Conservation (phyloP, 2,797 vertebrate species). For the Nannoperca obscura region DNA sequence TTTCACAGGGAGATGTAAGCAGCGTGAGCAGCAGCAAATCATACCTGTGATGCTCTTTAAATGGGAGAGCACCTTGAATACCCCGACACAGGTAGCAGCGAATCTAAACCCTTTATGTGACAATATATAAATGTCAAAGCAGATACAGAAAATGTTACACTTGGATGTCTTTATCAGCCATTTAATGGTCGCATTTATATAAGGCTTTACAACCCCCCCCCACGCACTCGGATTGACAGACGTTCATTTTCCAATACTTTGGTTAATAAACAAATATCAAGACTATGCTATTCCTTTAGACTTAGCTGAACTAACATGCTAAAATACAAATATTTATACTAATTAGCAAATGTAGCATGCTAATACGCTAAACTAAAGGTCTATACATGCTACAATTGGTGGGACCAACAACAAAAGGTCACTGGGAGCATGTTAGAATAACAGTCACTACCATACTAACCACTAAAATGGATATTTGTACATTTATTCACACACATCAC, state of each 20-base stretch:
- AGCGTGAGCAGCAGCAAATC: conserved; percentile 39
- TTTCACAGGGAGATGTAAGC: conserved; percentile 33
- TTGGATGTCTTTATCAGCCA: background rate
- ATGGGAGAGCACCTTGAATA: conserved; percentile 28
- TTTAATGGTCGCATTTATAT: background rate
- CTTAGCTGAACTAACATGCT: background rate
- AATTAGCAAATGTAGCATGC: background rate
- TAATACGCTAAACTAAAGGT: background rate
- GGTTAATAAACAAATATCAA: background rate
- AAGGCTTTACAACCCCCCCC: background rate
- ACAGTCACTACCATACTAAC: background rate
- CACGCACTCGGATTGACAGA: background rate
- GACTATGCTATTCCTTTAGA: background rate
- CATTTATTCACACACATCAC: background rate
- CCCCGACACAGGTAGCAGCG: conserved; percentile 38
- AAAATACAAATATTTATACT: no score
- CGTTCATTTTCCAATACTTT: background rate
- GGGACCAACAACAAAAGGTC: background rate
- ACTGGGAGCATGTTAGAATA: background rate
- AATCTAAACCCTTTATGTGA: conserved; percentile 35
- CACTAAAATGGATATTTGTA: background rate
- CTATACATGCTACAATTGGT: background rate
- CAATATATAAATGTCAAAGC: conserved; percentile 44
- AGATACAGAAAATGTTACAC: conserved; percentile 19
- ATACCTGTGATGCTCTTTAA: conserved; percentile 44